Conservation (phyloP, 2,113 vertebrate species). For the Perca schrenkii region DNA sequence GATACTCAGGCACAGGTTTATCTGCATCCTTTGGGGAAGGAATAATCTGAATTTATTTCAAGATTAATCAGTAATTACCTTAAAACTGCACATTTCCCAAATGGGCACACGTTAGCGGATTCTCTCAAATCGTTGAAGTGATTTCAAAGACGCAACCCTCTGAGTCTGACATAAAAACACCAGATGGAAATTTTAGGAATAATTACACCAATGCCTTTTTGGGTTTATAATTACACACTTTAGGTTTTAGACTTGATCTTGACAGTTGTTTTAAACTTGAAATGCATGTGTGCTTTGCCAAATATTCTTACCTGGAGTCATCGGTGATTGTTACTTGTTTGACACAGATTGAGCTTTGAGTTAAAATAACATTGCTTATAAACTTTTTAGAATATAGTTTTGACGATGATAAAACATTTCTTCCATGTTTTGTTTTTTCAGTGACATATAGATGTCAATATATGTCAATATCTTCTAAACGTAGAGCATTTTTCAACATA, state of each 20-base stretch:
- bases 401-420: background rate
- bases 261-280: background rate
- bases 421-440: background rate
- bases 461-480: background rate
- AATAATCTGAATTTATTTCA: slow-evolving; percentile 62
- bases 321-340: background rate
- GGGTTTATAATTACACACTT: slow-evolving; percentile 5
- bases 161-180: background rate
- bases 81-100: slow-evolving; percentile 62
- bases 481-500: background rate
- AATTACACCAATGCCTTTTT: slow-evolving; percentile 23
- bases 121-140: slow-evolving; percentile 30
- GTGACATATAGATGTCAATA: background rate
- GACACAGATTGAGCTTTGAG: background rate
- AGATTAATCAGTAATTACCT: slow-evolving; percentile 71
- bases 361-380: background rate
- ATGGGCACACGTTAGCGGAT: slow-evolving; percentile 37
- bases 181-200: slow-evolving; percentile 25
- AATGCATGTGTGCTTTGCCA: background rate
- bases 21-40: slow-evolving; percentile 29
- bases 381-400: slow-evolving; percentile 7
- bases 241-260: background rate
- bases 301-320: background rate
- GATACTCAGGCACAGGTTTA: slow-evolving; percentile 45
- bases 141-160: slow-evolving; percentile 50